Evolutionary conservation across 1,140 invertebrate genomes (phyloP), one percentile per base, ranked within the genome.

Genomic region (Drosophila azteca): DNA sequence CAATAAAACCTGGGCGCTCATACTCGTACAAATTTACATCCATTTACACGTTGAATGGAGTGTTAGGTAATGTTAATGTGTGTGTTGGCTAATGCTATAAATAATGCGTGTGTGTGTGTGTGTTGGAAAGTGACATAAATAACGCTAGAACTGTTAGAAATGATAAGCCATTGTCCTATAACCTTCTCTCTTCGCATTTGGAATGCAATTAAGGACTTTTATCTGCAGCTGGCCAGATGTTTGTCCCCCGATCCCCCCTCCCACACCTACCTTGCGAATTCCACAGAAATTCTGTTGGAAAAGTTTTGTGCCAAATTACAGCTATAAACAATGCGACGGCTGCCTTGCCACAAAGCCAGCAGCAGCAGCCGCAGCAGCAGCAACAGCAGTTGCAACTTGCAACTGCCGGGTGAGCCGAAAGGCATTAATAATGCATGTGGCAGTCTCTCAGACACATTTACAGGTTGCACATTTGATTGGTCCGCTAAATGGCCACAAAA

Each of bases 371-470:
- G 64, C 46, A 52, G 53, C 54, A 73, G 55, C 11, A n/a, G 43
- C 29, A 51, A n/a, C n/a, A 43, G 58, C 49, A 43, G 70, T 69
- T 44, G 64, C 46, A 53, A 48, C 54, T 67, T 78, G 64, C 65
- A 79, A 65, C 73, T 77, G 68, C 61, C 63, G 11, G 31, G 9
- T 9, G 9, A 39, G 35, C 13, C 35, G 35, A 58, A 58, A 45
- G 65, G 70, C 76, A 79, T 83, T 65, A 62, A 71, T 83, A 79
- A 84, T 70, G 70, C 57, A 69, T 66, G 57, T 65, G 48, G 59
- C 60, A 49, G 31, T 20, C 24, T 43, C 31, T 29, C 45, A 22
- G 39, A 44, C 13, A 61, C 64, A 59, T 22, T 41, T 24, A 45
- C 54, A 54, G 60, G 60, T 75, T 77, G 59, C 64, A 61, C 51